Evolutionary conservation across 2,113 vertebrate species (phyloP).

Genomic region (Brachypteracias leptosomus): DNA sequence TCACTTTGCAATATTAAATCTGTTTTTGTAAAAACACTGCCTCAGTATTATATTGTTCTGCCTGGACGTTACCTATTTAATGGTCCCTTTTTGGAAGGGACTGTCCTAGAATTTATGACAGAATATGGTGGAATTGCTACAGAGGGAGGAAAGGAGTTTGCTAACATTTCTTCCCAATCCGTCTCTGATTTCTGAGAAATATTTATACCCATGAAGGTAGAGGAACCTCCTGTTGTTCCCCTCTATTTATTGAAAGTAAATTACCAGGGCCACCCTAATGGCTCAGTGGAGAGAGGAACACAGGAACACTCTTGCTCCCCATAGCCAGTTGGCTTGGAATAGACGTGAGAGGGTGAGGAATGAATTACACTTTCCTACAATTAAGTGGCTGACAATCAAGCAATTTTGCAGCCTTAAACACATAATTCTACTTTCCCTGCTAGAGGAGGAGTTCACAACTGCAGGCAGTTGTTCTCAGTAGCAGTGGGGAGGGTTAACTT

Average conservation of each 20-base stretch:
- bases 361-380: background rate
- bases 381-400: background rate
- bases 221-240: constrained; percentile 38
- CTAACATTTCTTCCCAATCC: constrained; percentile 1
- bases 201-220: constrained; percentile 8
- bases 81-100: background rate
- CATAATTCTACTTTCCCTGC: background rate
- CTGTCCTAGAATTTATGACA: background rate
- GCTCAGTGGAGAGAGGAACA: background rate
- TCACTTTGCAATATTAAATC: constrained; percentile 12
- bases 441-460: background rate
- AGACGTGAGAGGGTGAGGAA: background rate
- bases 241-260: constrained; percentile 26
- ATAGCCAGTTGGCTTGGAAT: background rate
- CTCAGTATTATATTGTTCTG: background rate
- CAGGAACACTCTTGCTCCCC: background rate
- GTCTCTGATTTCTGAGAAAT: constrained; percentile 8
- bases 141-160: background rate
- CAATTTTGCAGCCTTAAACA: background rate
- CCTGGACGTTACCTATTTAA: constrained; percentile 10
- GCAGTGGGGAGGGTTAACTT: background rate
- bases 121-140: background rate
- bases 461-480: background rate
- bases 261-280: constrained; percentile 26
- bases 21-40: background rate